These are phyloP conservation scores for Vicugna pacos DNA, from an alignment of 2,113 vertebrate genomes.

Conservation along the genomic window DNA sequence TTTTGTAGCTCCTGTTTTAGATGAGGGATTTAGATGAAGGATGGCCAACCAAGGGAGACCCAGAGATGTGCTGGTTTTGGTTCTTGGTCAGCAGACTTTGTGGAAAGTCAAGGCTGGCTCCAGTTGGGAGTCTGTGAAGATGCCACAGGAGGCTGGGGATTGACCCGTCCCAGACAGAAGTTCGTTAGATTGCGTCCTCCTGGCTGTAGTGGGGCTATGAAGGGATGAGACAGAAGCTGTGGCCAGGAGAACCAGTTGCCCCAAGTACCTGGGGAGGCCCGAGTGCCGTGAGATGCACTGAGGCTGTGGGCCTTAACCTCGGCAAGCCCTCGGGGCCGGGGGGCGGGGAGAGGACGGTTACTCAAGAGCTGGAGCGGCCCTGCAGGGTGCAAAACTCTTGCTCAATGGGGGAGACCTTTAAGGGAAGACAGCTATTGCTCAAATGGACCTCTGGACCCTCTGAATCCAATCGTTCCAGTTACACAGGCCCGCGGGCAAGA, in stretches of 20 bases:
- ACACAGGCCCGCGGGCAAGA: neutral
- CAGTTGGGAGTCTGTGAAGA: fast-evolving
- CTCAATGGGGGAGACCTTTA: conserved; percentile 48
- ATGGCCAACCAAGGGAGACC: neutral
- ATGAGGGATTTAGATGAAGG: neutral
- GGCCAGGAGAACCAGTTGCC: neutral
- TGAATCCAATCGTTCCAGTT: conserved; percentile 3
- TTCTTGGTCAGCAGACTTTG: neutral
- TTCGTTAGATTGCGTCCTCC: neutral
- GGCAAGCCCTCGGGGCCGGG: neutral
- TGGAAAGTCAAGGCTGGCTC: neutral
- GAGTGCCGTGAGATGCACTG: neutral
- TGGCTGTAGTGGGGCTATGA: no score
- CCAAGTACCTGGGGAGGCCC: neutral
- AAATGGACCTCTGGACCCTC: conserved; percentile 54
- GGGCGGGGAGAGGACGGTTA: neutral
- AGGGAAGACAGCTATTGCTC: conserved; percentile 54
- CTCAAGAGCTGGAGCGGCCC: conserved; percentile 47
- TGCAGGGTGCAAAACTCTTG: conserved; percentile 52
- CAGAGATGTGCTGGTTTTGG: neutral
- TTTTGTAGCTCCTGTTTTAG: neutral
- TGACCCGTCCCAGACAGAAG: neutral
- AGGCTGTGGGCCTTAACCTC: neutral
- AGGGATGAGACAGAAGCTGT: neutral
- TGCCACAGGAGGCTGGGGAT: neutral